These are phyloP conservation scores for human (Homo sapiens) DNA, from an alignment of 2,113 vertebrate genomes.

Conservation along the genomic window GRCh38 chr15:68478501-68479000, in stretches of 20 bases:
- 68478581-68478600: background rate
- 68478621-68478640: background rate
- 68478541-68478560: background rate
- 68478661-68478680: background rate
- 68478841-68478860: background rate
- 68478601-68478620: background rate
- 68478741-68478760: background rate
- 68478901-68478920: background rate
- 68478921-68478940: rapidly evolving
- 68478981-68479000: rapidly evolving
- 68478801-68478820: background rate
- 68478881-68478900: background rate
- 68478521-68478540: background rate
- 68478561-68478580: background rate
- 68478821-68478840: background rate
- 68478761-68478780: background rate
- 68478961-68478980: background rate
- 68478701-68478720: too few relatives aligned
- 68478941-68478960: background rate
- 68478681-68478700: background rate
- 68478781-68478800: background rate
- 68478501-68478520: background rate
- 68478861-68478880: background rate
- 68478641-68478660: background rate
- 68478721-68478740: background rate